A percentile compares a stretch with the other conserved stretches of the same genome.
Conservation (phyloP, 2,888 invertebrate species). For the Sycophila texana region DNA sequence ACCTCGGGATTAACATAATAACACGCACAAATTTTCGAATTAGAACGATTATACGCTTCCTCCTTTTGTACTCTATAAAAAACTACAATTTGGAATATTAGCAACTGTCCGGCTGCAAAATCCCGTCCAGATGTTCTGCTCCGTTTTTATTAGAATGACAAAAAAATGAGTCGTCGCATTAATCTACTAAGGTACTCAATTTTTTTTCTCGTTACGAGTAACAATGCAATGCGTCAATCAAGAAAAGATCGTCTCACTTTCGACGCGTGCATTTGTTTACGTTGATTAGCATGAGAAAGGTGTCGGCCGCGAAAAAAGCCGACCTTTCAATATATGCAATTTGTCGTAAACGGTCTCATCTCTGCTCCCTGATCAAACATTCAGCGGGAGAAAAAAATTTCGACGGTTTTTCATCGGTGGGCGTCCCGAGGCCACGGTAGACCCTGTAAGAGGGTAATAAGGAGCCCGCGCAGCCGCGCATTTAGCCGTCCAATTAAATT, state of each 20-base stretch:
- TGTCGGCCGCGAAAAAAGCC: slow-evolving; percentile 3
- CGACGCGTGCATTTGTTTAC: slow-evolving; percentile 35
- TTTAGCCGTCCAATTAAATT: slow-evolving; percentile 46
- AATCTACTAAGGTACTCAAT: too few species aligned
- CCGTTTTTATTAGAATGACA: too few species aligned
- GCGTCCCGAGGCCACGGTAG: slow-evolving; percentile 15
- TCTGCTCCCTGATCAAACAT: slow-evolving; percentile 40
- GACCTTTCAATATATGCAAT: slow-evolving; percentile 22
- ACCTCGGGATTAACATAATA: slow-evolving; percentile 45
- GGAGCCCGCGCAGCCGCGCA: slow-evolving; percentile 10
- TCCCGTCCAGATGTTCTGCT: too few species aligned
- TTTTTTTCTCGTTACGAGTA: neutral
- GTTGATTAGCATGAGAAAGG: slow-evolving; percentile 46
- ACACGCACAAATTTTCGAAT: slow-evolving; percentile 42
- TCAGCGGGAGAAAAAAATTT: slow-evolving; percentile 14
- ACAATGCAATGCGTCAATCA: too few species aligned
- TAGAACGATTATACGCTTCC: slow-evolving; percentile 27
- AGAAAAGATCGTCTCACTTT: neutral
- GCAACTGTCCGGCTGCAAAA: neutral
- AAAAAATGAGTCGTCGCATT: too few species aligned
- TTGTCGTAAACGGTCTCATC: slow-evolving; percentile 33
- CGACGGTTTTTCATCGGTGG: slow-evolving; percentile 49
- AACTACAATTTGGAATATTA: slow-evolving; percentile 6
- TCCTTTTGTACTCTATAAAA: too few species aligned
- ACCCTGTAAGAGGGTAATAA: neutral